A percentile compares a stretch with the other conserved stretches of the same genome.
Evolutionary conservation across 2,888 invertebrate genomes (phyloP).

Genomic region (Xylota segnis): DNA sequence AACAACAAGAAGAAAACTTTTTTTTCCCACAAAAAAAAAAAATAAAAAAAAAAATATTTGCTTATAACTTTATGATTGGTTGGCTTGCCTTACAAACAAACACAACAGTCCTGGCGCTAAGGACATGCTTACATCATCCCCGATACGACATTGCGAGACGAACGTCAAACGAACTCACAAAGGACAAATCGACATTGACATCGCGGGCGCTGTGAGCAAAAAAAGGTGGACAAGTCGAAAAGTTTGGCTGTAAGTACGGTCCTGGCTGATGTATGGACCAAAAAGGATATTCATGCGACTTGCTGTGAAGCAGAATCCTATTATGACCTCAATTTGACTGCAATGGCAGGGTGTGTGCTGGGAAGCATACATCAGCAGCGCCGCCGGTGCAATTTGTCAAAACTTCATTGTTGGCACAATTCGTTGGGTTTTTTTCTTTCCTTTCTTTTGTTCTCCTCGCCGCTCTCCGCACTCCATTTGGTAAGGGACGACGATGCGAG

Average conservation of each 20-base stretch:
- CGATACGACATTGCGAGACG: constrained; percentile 61
- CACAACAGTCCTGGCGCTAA: constrained; percentile 25
- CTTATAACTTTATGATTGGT: constrained; percentile 73
- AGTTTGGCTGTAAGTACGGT: constrained; percentile 27
- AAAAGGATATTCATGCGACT: constrained; percentile 17
- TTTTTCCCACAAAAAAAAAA: not conserved
- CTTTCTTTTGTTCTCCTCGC: not conserved
- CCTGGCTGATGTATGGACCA: constrained; percentile 47
- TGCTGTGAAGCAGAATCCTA: constrained; percentile 65
- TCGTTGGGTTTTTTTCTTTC: constrained; percentile 28
- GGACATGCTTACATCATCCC: constrained; percentile 68
- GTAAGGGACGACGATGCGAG: not conserved
- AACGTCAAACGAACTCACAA: constrained; percentile 35
- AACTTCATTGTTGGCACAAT: constrained; percentile 66
- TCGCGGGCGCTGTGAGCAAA: not conserved
- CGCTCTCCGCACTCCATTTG: constrained; percentile 1
- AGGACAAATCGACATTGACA: constrained; percentile 35
- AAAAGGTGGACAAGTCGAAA: not conserved
- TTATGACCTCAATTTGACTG: constrained; percentile 75
- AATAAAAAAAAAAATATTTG: constrained; percentile 53
- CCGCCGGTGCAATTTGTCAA: constrained; percentile 69
- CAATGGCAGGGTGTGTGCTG: constrained; percentile 60
- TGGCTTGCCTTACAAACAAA: constrained; percentile 54
- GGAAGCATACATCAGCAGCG: constrained; percentile 62
- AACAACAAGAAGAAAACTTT: constrained; percentile 21